Evolutionary conservation across 2,888 invertebrate species (phyloP).

Genomic region (Pristionchus maxplancki): DNA sequence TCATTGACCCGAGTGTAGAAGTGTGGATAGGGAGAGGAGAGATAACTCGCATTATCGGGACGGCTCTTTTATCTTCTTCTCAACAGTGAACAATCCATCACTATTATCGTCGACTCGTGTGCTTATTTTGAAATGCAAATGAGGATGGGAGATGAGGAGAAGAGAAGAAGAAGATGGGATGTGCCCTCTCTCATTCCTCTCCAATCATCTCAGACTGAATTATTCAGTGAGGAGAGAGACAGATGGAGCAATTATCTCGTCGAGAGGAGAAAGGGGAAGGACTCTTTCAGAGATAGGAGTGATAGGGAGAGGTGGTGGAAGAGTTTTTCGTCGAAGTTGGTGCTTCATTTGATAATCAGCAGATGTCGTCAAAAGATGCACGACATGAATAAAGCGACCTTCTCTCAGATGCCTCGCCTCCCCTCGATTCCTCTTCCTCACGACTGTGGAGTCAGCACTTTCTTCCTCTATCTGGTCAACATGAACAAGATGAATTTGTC

Average conservation of each 20-base stretch:
- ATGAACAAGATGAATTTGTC: slow-evolving; percentile 14
- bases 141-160: slow-evolving; percentile 28
- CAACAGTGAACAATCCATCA: not conserved
- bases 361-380: not conserved
- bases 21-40: too few species aligned
- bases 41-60: not conserved
- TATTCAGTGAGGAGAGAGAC: slow-evolving; percentile 27
- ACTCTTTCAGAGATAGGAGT: not conserved
- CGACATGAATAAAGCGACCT: too few species aligned
- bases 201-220: slow-evolving; percentile 35
- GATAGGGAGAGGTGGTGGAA: not conserved
- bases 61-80: not conserved
- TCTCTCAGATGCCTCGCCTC: slow-evolving; percentile 34
- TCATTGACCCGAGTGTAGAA: not conserved
- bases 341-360: not conserved
- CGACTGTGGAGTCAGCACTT: not conserved
- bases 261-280: not conserved
- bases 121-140: slow-evolving; percentile 39
- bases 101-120: not conserved
- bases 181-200: slow-evolving; percentile 5
- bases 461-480: slow-evolving; percentile 49
- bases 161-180: not conserved
- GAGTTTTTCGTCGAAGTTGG: too few species aligned
- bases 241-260: slow-evolving; percentile 40
- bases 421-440: not conserved